phyloP scores from a whole-genome alignment of 2,888 invertebrate genomes.

The Caradrina clavipalpis region DNA sequence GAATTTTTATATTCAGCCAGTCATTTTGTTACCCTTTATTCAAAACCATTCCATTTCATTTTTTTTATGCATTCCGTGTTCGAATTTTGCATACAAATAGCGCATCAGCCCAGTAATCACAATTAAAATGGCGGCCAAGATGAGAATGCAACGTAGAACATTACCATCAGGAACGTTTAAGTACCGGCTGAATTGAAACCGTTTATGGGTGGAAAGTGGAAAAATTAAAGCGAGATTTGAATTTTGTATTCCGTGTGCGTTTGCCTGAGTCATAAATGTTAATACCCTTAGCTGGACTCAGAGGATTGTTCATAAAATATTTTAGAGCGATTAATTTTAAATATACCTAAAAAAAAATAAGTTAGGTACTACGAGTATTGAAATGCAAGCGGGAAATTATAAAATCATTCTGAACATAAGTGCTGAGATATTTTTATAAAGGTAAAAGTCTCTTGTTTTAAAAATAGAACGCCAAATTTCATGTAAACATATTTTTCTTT shows the following conservation, averaged over 20 bases:
- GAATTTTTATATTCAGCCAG: conserved; percentile 26
- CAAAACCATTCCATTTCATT: conserved; percentile 43
- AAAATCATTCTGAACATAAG: neutral
- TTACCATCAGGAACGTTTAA: conserved; percentile 71
- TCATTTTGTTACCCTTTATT: conserved; percentile 44
- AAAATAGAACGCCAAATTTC: neutral
- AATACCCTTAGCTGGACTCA: conserved; percentile 50
- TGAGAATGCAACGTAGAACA: conserved; percentile 66
- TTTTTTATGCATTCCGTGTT: conserved; percentile 50
- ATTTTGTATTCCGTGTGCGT: conserved; percentile 67
- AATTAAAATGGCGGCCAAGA: conserved; percentile 72
- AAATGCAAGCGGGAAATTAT: too few species aligned
- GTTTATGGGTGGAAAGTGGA: conserved; percentile 68
- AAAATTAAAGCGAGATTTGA: conserved; percentile 71
- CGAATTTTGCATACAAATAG: conserved; percentile 72
- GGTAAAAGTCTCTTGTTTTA: neutral
- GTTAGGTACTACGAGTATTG: too few species aligned
- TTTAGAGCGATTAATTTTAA: conserved; percentile 1
- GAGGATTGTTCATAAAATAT: conserved; percentile 24
- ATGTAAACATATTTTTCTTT: neutral
- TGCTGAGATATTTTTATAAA: neutral
- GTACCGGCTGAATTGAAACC: conserved; percentile 73
- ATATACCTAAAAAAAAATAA: too few species aligned
- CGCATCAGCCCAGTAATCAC: conserved; percentile 69
- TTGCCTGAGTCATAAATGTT: conserved; percentile 64